Evolutionary conservation across 2,888 invertebrate genomes (phyloP).

Genomic region (Sinohyriopsis cumingii): DNA sequence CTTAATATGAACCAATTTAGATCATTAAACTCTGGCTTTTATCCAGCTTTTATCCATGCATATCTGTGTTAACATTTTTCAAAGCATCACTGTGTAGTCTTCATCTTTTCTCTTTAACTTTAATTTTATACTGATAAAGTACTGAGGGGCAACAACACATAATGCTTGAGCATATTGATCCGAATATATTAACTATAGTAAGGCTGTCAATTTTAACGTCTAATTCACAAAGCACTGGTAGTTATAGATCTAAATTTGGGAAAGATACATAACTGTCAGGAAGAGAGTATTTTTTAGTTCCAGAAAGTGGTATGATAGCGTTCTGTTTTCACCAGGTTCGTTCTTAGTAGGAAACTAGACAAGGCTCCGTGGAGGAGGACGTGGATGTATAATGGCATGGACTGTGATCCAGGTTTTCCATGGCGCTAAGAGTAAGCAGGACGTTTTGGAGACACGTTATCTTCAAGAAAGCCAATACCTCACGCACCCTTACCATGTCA

Average conservation of each 20-base stretch:
- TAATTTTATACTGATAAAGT: too few relatives aligned
- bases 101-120: too few relatives aligned
- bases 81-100: too few relatives aligned
- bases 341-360: conserved; percentile 14
- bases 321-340: conserved; percentile 2
- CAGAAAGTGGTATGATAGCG: conserved; percentile 8
- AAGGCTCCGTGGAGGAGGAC: conserved; percentile 16
- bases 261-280: conserved; percentile 10
- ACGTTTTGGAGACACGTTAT: conserved; percentile 6
- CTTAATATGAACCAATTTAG: too few relatives aligned
- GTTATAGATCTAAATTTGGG: neutral
- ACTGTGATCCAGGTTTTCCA: conserved; percentile 26
- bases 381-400: conserved; percentile 14
- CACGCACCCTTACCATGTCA: conserved; percentile 18
- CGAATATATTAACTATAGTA: too few relatives aligned
- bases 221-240: neutral
- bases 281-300: conserved; percentile 5
- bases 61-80: too few relatives aligned
- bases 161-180: too few relatives aligned
- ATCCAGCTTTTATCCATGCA: too few relatives aligned
- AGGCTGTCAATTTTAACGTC: too few relatives aligned
- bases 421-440: conserved; percentile 16
- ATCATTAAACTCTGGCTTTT: too few relatives aligned
- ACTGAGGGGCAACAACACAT: too few relatives aligned
- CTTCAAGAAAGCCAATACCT: conserved; percentile 3